Percentiles rank a stretch among this genome's conserved stretches.
Evolutionary conservation across 1,140 invertebrate species (phyloP).

Genomic region (Popillia japonica): DNA sequence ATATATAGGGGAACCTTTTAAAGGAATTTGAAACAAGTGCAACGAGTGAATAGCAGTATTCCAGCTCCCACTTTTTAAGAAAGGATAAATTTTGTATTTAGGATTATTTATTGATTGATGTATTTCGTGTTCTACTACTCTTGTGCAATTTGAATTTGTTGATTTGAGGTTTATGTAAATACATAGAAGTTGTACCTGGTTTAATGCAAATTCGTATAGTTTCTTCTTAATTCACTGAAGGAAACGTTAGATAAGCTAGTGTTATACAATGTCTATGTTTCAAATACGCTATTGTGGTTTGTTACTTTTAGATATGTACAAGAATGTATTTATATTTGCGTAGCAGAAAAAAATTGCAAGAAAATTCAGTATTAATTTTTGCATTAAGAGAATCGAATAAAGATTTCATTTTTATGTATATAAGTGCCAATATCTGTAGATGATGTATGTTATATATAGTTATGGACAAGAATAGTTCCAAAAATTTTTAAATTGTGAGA

Average conservation of each 20-base stretch:
- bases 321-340: no score
- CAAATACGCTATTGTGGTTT: neutral
- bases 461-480: no score
- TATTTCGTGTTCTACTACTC: constrained; percentile 17
- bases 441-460: no score
- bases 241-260: neutral
- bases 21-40: constrained; percentile 50
- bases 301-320: no score
- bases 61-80: neutral
- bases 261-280: neutral
- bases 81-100: constrained; percentile 20
- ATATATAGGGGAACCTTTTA: constrained; percentile 67
- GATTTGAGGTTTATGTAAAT: constrained; percentile 23
- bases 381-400: no score
- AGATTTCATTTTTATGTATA: no score
- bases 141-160: constrained; percentile 17
- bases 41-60: neutral
- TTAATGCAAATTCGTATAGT: constrained; percentile 39
- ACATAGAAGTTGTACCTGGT: constrained; percentile 35
- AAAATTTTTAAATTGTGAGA: neutral
- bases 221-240: constrained; percentile 1
- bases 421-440: no score
- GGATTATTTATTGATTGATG: constrained; percentile 14
- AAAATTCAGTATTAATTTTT: no score
- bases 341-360: no score